Percentiles rank a stretch among this genome's conserved stretches.
Evolutionary conservation across 2,888 invertebrate genomes (phyloP).

Genomic region (Myathropa florea): DNA sequence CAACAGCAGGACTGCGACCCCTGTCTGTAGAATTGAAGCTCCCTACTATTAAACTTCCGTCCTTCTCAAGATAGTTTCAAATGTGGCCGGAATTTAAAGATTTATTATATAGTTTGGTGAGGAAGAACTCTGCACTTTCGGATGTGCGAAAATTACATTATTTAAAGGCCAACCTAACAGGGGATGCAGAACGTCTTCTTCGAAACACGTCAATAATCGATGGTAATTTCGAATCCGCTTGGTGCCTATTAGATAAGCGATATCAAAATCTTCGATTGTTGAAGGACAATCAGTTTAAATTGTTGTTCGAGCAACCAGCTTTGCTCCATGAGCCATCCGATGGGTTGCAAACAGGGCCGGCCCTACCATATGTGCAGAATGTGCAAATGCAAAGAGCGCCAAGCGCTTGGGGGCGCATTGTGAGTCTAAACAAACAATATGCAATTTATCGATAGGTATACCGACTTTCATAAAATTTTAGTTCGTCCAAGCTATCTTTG

Average conservation of each 20-base stretch:
- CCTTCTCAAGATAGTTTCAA: not conserved
- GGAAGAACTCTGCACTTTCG: not conserved
- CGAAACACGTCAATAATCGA: not conserved
- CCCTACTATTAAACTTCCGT: not conserved
- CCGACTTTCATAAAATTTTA: too few relatives aligned
- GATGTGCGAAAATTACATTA: not conserved
- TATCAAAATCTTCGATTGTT: not conserved
- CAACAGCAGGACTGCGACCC: too few relatives aligned
- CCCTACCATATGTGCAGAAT: too few relatives aligned
- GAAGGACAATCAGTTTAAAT: not conserved
- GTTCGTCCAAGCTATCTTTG: too few relatives aligned
- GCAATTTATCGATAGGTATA: too few relatives aligned
- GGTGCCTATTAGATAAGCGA: not conserved
- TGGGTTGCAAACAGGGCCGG: too few relatives aligned
- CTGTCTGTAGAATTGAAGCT: not conserved
- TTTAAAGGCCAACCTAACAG: not conserved
- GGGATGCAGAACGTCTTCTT: not conserved
- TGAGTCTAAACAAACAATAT: too few relatives aligned
- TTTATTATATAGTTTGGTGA: not conserved
- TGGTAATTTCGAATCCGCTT: not conserved
- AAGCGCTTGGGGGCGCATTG: too few relatives aligned
- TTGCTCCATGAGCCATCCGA: too few relatives aligned
- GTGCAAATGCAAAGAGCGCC: too few relatives aligned
- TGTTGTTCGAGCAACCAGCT: too few relatives aligned
- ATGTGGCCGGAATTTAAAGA: not conserved